Conservation (phyloP, 2,113 vertebrate species). For the Odobenus rosmarus region DNA sequence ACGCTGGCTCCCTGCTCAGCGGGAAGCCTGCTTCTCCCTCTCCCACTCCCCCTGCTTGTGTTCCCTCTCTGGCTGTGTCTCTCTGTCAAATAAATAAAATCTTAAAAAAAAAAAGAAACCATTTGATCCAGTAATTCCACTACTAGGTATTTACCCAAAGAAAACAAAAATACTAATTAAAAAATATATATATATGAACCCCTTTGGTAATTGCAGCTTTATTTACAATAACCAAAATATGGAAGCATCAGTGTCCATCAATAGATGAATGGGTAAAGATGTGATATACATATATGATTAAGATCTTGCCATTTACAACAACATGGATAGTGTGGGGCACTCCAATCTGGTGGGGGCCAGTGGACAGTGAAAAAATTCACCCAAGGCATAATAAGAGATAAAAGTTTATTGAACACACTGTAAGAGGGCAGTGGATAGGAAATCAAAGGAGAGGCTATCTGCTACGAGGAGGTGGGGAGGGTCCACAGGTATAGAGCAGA, state of each 20-base stretch:
- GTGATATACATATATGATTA: not conserved
- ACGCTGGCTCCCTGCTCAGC: no score
- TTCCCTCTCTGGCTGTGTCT: no score
- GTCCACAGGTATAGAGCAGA: not conserved
- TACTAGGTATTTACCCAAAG: not conserved
- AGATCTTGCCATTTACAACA: not conserved
- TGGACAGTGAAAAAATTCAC: not conserved
- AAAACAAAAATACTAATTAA: not conserved
- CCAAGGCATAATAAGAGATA: not conserved
- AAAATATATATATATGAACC: not conserved
- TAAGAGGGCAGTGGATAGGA: not conserved
- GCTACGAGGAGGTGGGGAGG: not conserved
- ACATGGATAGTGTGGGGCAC: not conserved
- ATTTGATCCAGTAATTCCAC: not conserved
- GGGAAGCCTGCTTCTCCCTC: no score
- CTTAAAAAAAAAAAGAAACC: not conserved
- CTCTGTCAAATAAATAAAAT: no score
- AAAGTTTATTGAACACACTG: not conserved
- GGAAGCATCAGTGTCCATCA: not conserved
- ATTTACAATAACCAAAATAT: not conserved
- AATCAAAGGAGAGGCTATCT: not conserved
- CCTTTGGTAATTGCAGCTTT: not conserved
- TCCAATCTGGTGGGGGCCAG: not conserved
- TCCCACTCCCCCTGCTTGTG: no score
- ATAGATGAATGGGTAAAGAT: not conserved